These are phyloP conservation scores for Euphydryas editha DNA, from an alignment of 2,888 invertebrate species.

Conservation along the genomic window DNA sequence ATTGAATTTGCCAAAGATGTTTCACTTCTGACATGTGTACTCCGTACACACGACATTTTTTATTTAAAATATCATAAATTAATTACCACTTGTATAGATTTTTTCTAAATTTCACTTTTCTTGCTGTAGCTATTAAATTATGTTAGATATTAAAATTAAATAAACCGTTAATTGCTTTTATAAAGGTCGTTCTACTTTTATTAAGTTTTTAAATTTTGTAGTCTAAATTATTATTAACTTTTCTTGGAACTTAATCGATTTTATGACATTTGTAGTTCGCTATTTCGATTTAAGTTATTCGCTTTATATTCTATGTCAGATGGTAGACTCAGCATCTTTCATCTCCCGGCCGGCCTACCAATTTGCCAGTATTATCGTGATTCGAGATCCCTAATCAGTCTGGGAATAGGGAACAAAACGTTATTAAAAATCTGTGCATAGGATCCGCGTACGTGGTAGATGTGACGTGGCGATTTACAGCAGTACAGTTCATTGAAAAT, in stretches of 20 bases:
- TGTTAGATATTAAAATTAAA: too few relatives aligned
- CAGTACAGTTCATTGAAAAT: conserved; percentile 14
- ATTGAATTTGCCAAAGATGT: too few relatives aligned
- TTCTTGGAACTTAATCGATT: neutral
- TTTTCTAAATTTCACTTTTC: too few relatives aligned
- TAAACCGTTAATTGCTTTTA: too few relatives aligned
- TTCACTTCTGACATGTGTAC: too few relatives aligned
- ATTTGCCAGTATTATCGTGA: conserved; percentile 9
- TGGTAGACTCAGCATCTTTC: conserved; percentile 29
- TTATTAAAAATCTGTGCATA: conserved; percentile 59
- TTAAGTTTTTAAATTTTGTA: too few relatives aligned
- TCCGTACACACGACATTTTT: too few relatives aligned
- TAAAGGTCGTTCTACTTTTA: too few relatives aligned
- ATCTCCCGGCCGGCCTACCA: conserved; percentile 47
- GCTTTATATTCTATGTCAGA: neutral
- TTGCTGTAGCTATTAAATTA: too few relatives aligned
- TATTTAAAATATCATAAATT: too few relatives aligned
- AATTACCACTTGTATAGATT: too few relatives aligned
- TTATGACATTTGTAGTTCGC: neutral
- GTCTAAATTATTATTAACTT: too few relatives aligned
- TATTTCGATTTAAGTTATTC: neutral
- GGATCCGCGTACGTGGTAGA: conserved; percentile 60
- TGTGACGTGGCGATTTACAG: conserved; percentile 66
- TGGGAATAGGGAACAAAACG: conserved; percentile 44
- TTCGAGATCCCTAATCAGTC: conserved; percentile 36